Conservation (phyloP, 2,888 invertebrate genomes). For the Erebia epiphron region DNA sequence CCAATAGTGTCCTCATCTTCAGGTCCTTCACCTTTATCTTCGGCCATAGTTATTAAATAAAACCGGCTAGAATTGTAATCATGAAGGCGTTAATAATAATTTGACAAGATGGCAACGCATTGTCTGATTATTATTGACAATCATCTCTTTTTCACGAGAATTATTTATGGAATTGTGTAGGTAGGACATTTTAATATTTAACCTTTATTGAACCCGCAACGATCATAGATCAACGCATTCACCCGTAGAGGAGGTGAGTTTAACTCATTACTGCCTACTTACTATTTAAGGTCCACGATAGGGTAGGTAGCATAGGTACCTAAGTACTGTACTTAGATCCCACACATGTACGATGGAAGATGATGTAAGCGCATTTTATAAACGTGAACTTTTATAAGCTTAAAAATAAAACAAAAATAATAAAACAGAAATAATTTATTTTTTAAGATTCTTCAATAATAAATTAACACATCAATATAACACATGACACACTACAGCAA, state of each 20-base stretch:
- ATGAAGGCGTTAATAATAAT: conserved; percentile 16
- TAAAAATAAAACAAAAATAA: conserved; percentile 30
- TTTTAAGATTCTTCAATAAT: conserved; percentile 45
- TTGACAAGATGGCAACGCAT: conserved; percentile 4
- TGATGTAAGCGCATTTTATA: too few relatives aligned
- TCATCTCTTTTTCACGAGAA: conserved; percentile 9
- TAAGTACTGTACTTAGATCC: too few relatives aligned
- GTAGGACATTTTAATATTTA: too few relatives aligned
- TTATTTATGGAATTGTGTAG: background rate
- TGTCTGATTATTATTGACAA: conserved; percentile 28
- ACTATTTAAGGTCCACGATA: too few relatives aligned
- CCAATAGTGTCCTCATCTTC: conserved; percentile 77
- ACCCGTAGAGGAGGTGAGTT: too few relatives aligned
- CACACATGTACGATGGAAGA: too few relatives aligned
- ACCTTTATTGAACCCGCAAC: too few relatives aligned
- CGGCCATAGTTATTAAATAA: conserved; percentile 44
- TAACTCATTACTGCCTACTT: too few relatives aligned
- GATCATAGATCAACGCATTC: too few relatives aligned
- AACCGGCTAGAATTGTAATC: conserved; percentile 15
- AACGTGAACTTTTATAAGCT: background rate
- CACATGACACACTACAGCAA: conserved; percentile 45
- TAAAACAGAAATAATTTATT: conserved; percentile 55
- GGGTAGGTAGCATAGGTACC: too few relatives aligned
- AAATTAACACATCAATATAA: conserved; percentile 48
- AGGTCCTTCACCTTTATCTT: conserved; percentile 64